phyloP scores from a whole-genome alignment of 2,113 vertebrate genomes.

The Malaclemys terrapin region DNA sequence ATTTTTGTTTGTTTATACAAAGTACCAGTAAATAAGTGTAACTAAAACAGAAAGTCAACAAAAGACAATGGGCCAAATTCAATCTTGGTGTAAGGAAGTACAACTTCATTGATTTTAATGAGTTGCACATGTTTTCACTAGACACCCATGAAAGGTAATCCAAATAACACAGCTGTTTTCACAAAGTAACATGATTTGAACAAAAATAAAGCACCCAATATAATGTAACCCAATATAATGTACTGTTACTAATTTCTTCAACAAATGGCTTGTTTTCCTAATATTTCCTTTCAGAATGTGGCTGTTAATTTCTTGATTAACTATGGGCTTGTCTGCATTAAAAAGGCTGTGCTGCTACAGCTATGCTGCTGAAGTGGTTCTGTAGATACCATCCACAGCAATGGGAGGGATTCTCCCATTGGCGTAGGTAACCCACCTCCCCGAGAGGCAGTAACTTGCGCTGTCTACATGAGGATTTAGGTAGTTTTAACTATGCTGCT shows the following conservation, averaged over 20 bases:
- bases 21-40: conserved; percentile 1
- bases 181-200: not conserved
- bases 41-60: not conserved
- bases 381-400: not conserved
- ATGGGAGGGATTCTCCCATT: not conserved
- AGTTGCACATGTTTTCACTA: not conserved
- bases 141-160: not conserved
- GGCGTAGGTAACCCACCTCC: not conserved
- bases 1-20: not conserved
- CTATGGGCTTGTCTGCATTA: not conserved
- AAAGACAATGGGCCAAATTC: not conserved
- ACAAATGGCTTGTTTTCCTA: not conserved
- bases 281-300: not conserved
- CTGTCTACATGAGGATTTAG: not conserved
- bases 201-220: not conserved
- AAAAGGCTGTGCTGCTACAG: not conserved
- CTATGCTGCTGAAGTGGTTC: not conserved
- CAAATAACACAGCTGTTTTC: not conserved
- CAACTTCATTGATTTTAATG: not conserved
- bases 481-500: not conserved
- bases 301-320: not conserved
- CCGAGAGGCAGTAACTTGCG: not conserved
- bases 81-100: not conserved
- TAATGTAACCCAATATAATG: not conserved
- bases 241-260: not conserved